Percentiles rank a stretch among this genome's conserved stretches.
Evolutionary conservation across 2,888 invertebrate species (phyloP).

Genomic region (Rugalucina vietnamica): DNA sequence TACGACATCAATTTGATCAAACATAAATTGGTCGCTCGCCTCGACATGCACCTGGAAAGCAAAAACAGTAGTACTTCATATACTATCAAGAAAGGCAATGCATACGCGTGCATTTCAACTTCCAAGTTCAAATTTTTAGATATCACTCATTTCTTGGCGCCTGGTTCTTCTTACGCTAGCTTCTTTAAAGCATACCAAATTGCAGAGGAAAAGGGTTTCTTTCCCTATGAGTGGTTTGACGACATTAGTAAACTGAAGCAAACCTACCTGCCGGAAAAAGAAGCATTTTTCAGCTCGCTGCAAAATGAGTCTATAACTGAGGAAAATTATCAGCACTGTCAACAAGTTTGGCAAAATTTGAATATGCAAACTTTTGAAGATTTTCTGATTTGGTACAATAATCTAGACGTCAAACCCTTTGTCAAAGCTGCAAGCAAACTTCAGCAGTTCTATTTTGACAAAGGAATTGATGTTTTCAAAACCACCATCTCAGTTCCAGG

Average conservation of each 20-base stretch:
- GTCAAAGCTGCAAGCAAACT: too few species aligned
- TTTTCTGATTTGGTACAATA: too few species aligned
- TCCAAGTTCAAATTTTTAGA: conserved; percentile 47
- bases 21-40: not conserved
- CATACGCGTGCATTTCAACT: conserved; percentile 39
- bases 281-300: conserved; percentile 34
- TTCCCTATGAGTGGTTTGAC: conserved; percentile 39
- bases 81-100: conserved; percentile 19
- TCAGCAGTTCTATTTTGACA: too few species aligned
- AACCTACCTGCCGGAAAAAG: conserved; percentile 2
- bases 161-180: conserved; percentile 38
- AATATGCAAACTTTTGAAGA: conserved; percentile 57
- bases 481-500: conserved; percentile 7
- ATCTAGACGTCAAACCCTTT: too few species aligned
- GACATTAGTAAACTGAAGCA: conserved; percentile 22
- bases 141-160: conserved; percentile 13
- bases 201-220: conserved; percentile 48
- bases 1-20: not conserved
- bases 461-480: conserved; percentile 29
- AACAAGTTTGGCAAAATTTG: conserved; percentile 49
- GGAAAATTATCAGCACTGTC: conserved; percentile 36
- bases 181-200: conserved; percentile 60
- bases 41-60: conserved; percentile 11
- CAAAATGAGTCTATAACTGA: conserved; percentile 24
- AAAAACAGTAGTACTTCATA: not conserved